Evolutionary conservation across 2,888 invertebrate genomes (phyloP).

Genomic region (Abscondita cerata): DNA sequence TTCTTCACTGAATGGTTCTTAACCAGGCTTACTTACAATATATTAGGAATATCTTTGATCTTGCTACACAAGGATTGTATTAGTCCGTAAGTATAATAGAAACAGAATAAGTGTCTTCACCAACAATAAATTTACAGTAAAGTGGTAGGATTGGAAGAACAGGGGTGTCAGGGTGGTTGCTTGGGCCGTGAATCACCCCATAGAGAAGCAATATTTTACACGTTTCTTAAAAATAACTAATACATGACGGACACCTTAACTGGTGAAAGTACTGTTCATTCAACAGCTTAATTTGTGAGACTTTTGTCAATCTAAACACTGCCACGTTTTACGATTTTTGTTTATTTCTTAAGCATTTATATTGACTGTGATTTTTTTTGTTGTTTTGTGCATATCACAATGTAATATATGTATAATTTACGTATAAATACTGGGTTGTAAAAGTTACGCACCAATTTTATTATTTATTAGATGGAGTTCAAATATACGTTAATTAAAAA

Average conservation of each 20-base stretch:
- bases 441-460: too few species aligned
- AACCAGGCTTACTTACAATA: conserved; percentile 64
- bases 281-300: conserved; percentile 6
- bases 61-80: conserved; percentile 76
- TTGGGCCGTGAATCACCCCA: conserved; percentile 82
- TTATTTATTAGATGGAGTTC: too few species aligned
- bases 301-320: too few species aligned
- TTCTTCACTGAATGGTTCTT: conserved; percentile 65
- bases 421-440: too few species aligned
- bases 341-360: background rate
- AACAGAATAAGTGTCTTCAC: too few species aligned
- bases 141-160: conserved; percentile 67
- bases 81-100: conserved; percentile 64
- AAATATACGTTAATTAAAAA: too few species aligned
- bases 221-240: conserved; percentile 69
- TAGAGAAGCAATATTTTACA: conserved; percentile 75
- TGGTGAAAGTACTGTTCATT: conserved; percentile 60
- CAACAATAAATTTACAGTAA: conserved; percentile 60
- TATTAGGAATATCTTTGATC: conserved; percentile 70
- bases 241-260: conserved; percentile 79
- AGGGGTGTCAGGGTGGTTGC: conserved; percentile 71
- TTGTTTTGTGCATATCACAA: background rate
- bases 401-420: background rate
- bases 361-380: background rate
- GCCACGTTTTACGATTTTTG: background rate